Percentiles rank a stretch among this genome's conserved stretches.
Conservation (phyloP, 2,888 invertebrate genomes). For the Drosophila melanosoma region DNA sequence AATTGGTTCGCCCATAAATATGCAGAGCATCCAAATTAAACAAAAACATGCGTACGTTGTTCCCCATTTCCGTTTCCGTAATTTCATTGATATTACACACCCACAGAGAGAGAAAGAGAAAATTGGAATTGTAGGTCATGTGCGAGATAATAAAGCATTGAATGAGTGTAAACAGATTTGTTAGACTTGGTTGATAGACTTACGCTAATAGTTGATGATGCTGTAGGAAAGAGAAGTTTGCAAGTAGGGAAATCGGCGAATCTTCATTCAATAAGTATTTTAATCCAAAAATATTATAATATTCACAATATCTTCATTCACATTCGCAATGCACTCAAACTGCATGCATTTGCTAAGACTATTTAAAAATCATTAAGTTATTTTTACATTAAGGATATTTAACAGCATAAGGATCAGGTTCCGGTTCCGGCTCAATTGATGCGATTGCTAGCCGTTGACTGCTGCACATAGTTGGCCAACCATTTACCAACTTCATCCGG, state of each 20-base stretch:
- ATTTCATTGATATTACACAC: constrained; percentile 30
- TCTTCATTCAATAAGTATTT: constrained; percentile 36
- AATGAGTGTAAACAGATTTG: constrained; percentile 23
- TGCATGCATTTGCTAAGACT: constrained; percentile 65
- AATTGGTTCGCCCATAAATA: constrained; percentile 58
- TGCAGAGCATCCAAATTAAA: constrained; percentile 54
- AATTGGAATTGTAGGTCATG: constrained; percentile 29
- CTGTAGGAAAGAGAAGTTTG: neutral
- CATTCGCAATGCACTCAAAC: constrained; percentile 54
- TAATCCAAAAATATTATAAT: constrained; percentile 65
- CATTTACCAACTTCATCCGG: constrained; percentile 87
- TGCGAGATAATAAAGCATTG: constrained; percentile 59
- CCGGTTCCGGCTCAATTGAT: constrained; percentile 41
- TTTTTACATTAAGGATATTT: constrained; percentile 66
- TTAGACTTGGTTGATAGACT: neutral
- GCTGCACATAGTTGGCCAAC: constrained; percentile 85
- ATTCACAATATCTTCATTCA: constrained; percentile 73
- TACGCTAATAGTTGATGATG: constrained; percentile 2
- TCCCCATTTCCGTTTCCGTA: constrained; percentile 68
- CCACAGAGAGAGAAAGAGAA: constrained; percentile 11
- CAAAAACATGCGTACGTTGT: constrained; percentile 59
- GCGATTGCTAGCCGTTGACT: constrained; percentile 54
- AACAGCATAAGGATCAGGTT: constrained; percentile 38
- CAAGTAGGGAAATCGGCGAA: neutral
- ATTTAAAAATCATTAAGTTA: constrained; percentile 59